These are phyloP conservation scores for Calosoma granatense DNA, from an alignment of 1,140 invertebrate genomes.

Conservation along the genomic window DNA sequence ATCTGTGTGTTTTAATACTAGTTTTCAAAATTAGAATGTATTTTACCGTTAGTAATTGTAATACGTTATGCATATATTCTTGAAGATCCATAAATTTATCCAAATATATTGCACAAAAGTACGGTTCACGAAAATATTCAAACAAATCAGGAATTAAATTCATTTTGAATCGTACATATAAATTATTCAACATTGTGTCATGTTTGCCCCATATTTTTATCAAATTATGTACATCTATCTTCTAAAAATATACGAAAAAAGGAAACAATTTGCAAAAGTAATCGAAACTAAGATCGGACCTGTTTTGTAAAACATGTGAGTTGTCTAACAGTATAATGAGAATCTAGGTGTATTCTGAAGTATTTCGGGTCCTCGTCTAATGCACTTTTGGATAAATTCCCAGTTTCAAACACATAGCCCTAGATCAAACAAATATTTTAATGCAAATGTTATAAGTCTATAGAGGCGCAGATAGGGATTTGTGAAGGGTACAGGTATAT, in stretches of 20 bases:
- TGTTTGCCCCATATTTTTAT: slow-evolving; percentile 49
- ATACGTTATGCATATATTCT: slow-evolving; percentile 29
- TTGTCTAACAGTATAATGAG: slow-evolving; percentile 35
- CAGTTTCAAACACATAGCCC: slow-evolving; percentile 1
- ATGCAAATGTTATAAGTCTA: too few species aligned
- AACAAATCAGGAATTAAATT: slow-evolving; percentile 46
- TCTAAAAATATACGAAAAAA: slow-evolving; percentile 25
- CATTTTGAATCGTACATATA: slow-evolving; percentile 42
- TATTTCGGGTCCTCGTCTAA: slow-evolving; percentile 34
- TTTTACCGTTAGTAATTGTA: slow-evolving; percentile 30
- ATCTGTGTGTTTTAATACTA: too few species aligned
- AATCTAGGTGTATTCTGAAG: slow-evolving; percentile 43
- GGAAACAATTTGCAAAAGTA: slow-evolving; percentile 3
- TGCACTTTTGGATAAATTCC: slow-evolving; percentile 33
- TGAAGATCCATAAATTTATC: slow-evolving; percentile 43
- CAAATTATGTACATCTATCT: slow-evolving; percentile 41
- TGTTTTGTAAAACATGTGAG: slow-evolving; percentile 42
- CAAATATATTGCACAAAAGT: slow-evolving; percentile 47
- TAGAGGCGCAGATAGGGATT: too few species aligned
- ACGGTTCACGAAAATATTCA: slow-evolving; percentile 49
- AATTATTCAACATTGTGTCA: slow-evolving; percentile 48
- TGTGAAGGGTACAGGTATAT: too few species aligned
- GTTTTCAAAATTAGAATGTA: too few species aligned
- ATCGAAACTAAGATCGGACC: slow-evolving; percentile 16
- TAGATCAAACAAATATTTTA: slow-evolving; percentile 6